Conservation (phyloP, 92 coral and sea anemone genomes). For the Montipora capitata region DNA sequence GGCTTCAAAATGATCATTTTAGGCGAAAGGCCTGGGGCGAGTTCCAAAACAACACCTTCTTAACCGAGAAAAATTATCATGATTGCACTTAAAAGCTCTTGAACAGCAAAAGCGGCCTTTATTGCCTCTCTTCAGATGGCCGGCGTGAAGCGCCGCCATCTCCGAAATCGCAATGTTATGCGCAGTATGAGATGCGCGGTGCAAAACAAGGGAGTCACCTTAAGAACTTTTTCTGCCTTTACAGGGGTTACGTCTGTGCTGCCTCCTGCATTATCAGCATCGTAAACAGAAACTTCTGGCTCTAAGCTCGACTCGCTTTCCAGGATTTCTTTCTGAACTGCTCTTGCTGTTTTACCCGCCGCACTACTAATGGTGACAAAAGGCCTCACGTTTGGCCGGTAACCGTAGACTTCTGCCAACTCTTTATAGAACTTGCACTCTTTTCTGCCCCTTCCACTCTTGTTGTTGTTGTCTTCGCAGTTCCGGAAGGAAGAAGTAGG, state of each 20-base stretch:
- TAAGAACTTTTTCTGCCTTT: constrained; percentile 39
- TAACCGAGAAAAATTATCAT: too few relatives aligned
- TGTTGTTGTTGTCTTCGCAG: constrained; percentile 49
- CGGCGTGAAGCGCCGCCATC: too few relatives aligned
- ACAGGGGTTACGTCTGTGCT: constrained; percentile 41
- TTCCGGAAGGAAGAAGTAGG: constrained; percentile 31
- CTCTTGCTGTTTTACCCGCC: constrained; percentile 38
- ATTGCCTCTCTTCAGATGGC: too few relatives aligned
- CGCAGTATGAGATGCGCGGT: too few relatives aligned
- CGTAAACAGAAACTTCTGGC: constrained; percentile 14
- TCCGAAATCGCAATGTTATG: too few relatives aligned
- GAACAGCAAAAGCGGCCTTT: too few relatives aligned
- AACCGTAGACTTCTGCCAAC: constrained; percentile 42
- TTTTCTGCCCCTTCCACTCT: constrained; percentile 26
- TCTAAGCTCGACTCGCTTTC: constrained; percentile 14
- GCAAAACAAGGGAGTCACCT: too few relatives aligned
- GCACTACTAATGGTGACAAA: not conserved
- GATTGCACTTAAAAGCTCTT: too few relatives aligned
- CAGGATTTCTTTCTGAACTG: constrained; percentile 16
- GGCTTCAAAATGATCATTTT: too few relatives aligned
- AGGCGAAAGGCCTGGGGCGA: too few relatives aligned
- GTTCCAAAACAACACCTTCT: too few relatives aligned
- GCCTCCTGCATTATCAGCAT: constrained; percentile 27
- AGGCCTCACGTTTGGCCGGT: constrained; percentile 33
- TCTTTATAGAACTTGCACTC: constrained; percentile 42